Percentiles rank a stretch among this genome's conserved stretches.
These are phyloP conservation scores for Staurois parvus DNA, from an alignment of 2,797 vertebrate genomes.

Conservation along the genomic window DNA sequence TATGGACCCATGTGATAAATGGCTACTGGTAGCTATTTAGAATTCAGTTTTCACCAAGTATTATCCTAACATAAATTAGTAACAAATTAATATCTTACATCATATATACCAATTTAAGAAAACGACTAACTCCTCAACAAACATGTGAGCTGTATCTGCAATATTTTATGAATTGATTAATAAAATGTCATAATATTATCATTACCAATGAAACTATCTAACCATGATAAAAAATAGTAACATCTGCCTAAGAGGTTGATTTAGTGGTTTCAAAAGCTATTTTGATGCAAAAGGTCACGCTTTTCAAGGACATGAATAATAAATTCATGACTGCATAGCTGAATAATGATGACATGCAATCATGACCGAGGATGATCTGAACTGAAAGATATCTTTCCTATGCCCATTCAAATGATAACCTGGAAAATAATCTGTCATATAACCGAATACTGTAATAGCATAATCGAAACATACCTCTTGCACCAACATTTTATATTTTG, in stretches of 20 bases:
- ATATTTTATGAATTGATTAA: not conserved
- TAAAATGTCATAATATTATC: not conserved
- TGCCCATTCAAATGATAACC: conserved; percentile 15
- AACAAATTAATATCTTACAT: too few species aligned
- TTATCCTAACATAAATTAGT: not conserved
- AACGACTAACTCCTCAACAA: not conserved
- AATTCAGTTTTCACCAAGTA: not conserved
- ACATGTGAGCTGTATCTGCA: not conserved
- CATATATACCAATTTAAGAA: too few species aligned
- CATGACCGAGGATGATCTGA: conserved; percentile 25
- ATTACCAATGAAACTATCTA: not conserved
- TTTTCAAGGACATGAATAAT: conserved; percentile 42
- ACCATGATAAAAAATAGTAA: not conserved
- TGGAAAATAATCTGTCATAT: conserved; percentile 14
- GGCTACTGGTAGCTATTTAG: not conserved
- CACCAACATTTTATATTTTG: not conserved
- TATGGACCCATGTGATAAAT: not conserved
- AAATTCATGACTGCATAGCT: conserved; percentile 38
- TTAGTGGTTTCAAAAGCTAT: conserved; percentile 4
- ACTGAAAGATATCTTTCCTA: conserved; percentile 14
- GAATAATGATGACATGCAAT: conserved; percentile 44
- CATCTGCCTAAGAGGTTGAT: not conserved
- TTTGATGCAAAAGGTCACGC: conserved; percentile 28
- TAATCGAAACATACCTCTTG: not conserved
- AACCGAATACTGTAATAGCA: not conserved